Percentiles rank a stretch among this genome's conserved stretches.
phyloP scores from a whole-genome alignment of 2,888 invertebrate species.

The Pammene fasciana region DNA sequence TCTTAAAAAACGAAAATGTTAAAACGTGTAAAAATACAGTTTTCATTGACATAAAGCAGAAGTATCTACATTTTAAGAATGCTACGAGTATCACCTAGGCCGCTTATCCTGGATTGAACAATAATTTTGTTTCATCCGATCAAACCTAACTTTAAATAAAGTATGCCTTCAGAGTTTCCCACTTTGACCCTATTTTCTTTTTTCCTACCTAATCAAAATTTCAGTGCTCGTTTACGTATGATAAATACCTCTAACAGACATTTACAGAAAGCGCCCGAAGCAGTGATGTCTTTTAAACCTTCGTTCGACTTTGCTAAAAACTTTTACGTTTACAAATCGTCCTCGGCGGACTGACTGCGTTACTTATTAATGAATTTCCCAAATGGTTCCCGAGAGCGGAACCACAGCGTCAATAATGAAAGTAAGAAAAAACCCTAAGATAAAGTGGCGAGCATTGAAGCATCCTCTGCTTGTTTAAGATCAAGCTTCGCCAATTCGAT shows the following conservation, averaged over 20 bases:
- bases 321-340: slow-evolving; percentile 51
- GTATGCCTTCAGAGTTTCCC: too few relatives aligned
- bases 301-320: slow-evolving; percentile 46
- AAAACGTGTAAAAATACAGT: too few relatives aligned
- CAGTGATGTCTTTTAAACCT: slow-evolving; percentile 30
- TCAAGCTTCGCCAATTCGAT: slow-evolving; percentile 24
- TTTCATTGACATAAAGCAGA: too few relatives aligned
- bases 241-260: slow-evolving; percentile 38
- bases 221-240: slow-evolving; percentile 22
- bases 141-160: too few relatives aligned
- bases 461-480: slow-evolving; percentile 30
- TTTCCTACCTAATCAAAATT: slow-evolving; percentile 20
- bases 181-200: slow-evolving; percentile 20
- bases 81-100: too few relatives aligned
- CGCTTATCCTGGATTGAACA: too few relatives aligned
- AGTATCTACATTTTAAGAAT: too few relatives aligned
- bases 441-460: slow-evolving; percentile 54
- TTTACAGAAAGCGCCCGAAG: slow-evolving; percentile 33
- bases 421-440: slow-evolving; percentile 62
- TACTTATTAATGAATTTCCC: slow-evolving; percentile 66
- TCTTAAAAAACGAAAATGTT: too few relatives aligned
- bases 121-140: too few relatives aligned
- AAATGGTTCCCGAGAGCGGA: slow-evolving; percentile 53
- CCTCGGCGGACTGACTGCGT: slow-evolving; percentile 50
- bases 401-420: slow-evolving; percentile 63